Percentiles rank a stretch among this genome's conserved stretches.
phyloP scores from a whole-genome alignment of 2,113 vertebrate species.

The Prolemur simus region DNA sequence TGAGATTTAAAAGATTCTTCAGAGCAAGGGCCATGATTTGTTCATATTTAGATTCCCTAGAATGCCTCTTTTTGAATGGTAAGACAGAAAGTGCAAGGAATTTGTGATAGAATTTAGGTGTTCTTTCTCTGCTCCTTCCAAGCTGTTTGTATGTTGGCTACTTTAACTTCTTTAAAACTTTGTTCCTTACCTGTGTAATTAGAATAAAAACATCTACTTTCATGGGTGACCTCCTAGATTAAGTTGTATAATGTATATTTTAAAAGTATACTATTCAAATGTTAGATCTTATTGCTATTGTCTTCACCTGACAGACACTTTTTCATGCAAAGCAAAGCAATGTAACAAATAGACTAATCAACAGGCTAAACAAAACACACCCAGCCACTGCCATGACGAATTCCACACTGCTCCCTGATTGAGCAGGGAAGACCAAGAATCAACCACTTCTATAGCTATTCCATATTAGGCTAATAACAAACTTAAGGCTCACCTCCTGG shows the following conservation, averaged over 20 bases:
- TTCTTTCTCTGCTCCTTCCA: neutral
- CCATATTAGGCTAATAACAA: neutral
- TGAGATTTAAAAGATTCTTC: neutral
- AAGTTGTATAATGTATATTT: neutral
- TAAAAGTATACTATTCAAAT: neutral
- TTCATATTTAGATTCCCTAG: neutral
- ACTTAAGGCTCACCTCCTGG: neutral
- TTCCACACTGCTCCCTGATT: neutral
- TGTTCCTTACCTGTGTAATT: neutral
- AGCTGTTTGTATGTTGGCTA: neutral
- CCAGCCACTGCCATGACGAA: neutral
- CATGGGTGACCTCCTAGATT: neutral
- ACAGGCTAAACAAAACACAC: neutral
- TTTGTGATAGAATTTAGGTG: neutral
- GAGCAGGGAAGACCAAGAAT: neutral
- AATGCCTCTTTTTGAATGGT: neutral
- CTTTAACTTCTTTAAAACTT: neutral
- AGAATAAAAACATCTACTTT: slow-evolving; percentile 1
- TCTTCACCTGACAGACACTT: neutral
- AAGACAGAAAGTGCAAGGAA: neutral
- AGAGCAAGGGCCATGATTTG: neutral
- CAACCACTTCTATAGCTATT: neutral
- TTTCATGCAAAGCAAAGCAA: neutral
- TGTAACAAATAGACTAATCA: neutral
- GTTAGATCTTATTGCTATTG: slow-evolving; percentile 5